These are phyloP conservation scores for Gastracanthus pulcherrimus DNA, from an alignment of 2,888 invertebrate species.

Conservation along the genomic window DNA sequence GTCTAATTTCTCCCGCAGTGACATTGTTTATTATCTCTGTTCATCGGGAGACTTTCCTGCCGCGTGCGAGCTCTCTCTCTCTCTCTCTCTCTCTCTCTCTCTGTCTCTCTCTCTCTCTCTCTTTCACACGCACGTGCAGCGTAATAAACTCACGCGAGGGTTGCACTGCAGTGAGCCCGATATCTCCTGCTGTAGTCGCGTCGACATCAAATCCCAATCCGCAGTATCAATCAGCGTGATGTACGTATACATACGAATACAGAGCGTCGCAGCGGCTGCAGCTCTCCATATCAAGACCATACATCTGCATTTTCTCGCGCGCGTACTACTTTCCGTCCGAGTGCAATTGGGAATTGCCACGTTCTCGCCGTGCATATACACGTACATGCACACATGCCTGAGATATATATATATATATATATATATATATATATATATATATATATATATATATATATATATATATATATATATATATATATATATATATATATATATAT, in stretches of 20 bases:
- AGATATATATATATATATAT: no score
- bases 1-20: not conserved
- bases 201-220: constrained; percentile 4
- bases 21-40: not conserved
- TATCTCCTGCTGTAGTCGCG: not conserved
- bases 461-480: no score
- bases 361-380: no score
- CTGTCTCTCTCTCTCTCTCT: no score
- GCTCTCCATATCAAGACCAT: constrained; percentile 23
- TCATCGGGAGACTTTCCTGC: not conserved
- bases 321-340: constrained; percentile 47
- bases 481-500: no score
- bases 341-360: constrained; percentile 17
- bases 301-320: constrained; percentile 48
- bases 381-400: no score
- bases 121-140: not conserved
- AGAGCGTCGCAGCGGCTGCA: not conserved
- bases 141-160: not conserved
- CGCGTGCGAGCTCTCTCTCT: not conserved
- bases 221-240: constrained; percentile 22
- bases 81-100: not conserved
- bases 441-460: no score
- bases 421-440: no score
- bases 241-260: no score
- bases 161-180: not conserved